These are phyloP conservation scores for Hypocryptadius cinnamomeus DNA, from an alignment of 2,113 vertebrate genomes.

Conservation along the genomic window DNA sequence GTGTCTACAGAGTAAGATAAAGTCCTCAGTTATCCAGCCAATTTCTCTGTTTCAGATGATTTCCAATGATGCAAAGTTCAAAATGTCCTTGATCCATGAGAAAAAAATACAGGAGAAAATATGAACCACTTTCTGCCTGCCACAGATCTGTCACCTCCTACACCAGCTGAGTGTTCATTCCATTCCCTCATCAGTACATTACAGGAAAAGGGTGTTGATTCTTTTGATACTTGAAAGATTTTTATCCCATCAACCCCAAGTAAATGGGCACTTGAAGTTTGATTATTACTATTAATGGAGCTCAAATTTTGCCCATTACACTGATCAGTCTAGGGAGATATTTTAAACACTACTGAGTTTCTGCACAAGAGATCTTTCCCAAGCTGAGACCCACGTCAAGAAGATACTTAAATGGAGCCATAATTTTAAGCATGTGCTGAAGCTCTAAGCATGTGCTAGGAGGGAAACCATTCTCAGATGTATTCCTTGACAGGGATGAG, in stretches of 20 bases:
- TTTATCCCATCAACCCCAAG: not conserved
- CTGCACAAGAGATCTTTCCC: not conserved
- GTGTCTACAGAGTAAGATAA: not conserved
- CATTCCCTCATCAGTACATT: not conserved
- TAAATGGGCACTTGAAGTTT: not conserved
- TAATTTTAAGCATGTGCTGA: conserved; percentile 48
- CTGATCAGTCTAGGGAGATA: not conserved
- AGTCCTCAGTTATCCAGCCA: not conserved
- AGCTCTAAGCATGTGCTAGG: conserved; percentile 35
- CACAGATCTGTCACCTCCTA: not conserved
- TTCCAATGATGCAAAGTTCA: conserved; percentile 15
- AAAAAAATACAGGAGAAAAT: not conserved
- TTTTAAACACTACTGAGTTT: not conserved
- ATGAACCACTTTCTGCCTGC: not conserved
- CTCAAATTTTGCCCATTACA: not conserved
- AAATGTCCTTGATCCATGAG: conserved; percentile 17
- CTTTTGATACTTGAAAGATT: not conserved
- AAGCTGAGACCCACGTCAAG: not conserved
- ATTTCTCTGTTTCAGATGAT: not conserved
- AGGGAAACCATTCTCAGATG: conserved; percentile 6
- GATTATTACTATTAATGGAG: not conserved
- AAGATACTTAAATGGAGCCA: not conserved
- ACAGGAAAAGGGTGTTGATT: not conserved
- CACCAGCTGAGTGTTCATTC: not conserved
- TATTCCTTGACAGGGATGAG: conserved; percentile 18